A percentile compares a stretch with the other conserved stretches of the same genome.
Evolutionary conservation across 1,140 invertebrate genomes (phyloP).

Genomic region (Macrobrachium nipponense): DNA sequence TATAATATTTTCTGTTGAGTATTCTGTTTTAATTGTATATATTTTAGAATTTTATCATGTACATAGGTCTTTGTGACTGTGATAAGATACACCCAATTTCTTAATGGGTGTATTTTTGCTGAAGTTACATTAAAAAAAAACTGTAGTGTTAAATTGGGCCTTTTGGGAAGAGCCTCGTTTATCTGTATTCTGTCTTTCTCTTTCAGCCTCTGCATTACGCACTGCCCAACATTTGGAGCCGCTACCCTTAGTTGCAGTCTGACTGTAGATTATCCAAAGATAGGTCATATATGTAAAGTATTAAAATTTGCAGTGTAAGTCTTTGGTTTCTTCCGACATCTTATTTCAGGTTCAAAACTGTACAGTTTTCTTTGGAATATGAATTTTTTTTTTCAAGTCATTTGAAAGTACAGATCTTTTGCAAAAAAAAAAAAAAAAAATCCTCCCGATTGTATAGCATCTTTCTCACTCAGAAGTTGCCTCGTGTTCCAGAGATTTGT

Average conservation of each 20-base stretch:
- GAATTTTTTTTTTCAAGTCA: background rate
- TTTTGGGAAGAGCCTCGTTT: background rate
- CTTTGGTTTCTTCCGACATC: conserved; percentile 19
- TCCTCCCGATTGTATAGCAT: background rate
- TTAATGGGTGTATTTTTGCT: no score
- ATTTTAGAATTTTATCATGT: no score
- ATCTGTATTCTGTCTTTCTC: conserved; percentile 38
- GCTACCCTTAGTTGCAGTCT: conserved; percentile 2
- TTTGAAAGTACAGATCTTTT: background rate
- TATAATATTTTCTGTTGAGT: no score
- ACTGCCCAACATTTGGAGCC: conserved; percentile 40
- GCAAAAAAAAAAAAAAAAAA: no score
- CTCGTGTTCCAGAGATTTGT: conserved; percentile 48
- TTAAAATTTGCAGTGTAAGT: conserved; percentile 29
- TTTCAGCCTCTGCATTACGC: conserved; percentile 29
- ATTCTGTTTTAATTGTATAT: no score
- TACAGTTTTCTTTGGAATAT: conserved; percentile 42
- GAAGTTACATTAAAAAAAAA: no score
- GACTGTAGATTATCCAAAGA: conserved; percentile 39
- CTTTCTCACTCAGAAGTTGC: conserved; percentile 35
- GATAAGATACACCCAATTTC: no score
- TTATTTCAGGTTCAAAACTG: conserved; percentile 29
- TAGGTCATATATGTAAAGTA: conserved; percentile 34
- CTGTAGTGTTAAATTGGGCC: no score
- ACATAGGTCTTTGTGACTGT: no score